Base-by-base conservation (phyloP, 2,797 vertebrate genomes). In the Ceyx erithaca region DNA sequence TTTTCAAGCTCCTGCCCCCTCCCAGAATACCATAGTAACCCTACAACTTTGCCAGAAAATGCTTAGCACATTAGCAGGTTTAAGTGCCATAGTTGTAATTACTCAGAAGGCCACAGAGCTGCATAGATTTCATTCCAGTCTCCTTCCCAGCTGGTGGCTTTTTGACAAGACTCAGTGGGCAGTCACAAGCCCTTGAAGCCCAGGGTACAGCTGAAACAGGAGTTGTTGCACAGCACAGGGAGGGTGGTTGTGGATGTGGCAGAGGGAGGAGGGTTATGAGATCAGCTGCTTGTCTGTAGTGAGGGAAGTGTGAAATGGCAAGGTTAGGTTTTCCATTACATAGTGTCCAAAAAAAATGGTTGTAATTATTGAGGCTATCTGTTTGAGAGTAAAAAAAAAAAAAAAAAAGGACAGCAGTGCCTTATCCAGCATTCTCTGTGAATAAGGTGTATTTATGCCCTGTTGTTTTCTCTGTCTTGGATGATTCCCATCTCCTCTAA, bases 51-150 rank as follows among this genome's bases (percentile, higher is more conserved):
- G 97, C 94, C 96, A 97, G 96, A 97, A 97, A 97, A 95, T 92
- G 95, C 94, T 97, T 97, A 96, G 94, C 96, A 95, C 96, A 97
- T 98, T 97, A 98, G 86, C 93, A 1, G 96, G 94, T 95, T 97
- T 96, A 96, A 96, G 84, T 46, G 81, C 91, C 90, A 12, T 91
- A 80, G 93, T 41, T 95, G 89, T 87, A 90, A 86, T 92, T 93
- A 20, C 78, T 95, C 85, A 43, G 96, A 93, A 96, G 95, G 92
- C 95, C 79, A 64, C 89, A 94, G 95, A 92, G 84, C 92, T 93
- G 92, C 97, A 93, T 87, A 91, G 96, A 95, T 94, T 97, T 96
- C 95, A 91, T 96, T 95, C 93, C 95, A 95, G 95, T 81, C 68
- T 94, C 89, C 93, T 89, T 95, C 97, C 95, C 96, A 97, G 96